phyloP scores from a whole-genome alignment of 2,113 vertebrate genomes.

The Fregetta grallaria region DNA sequence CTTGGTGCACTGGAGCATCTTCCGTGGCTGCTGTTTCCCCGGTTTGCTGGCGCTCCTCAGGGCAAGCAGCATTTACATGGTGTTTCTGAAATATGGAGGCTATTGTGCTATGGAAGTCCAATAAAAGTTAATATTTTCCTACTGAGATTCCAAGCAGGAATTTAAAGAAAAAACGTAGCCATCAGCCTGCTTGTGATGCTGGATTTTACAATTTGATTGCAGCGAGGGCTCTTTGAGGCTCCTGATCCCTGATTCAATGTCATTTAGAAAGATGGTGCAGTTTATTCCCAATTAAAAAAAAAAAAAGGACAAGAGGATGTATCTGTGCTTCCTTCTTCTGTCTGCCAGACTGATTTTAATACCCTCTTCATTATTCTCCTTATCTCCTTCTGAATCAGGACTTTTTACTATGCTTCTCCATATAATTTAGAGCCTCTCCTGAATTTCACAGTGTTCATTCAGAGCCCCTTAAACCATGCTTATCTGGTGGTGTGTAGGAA shows the following conservation, averaged over 20 bases:
- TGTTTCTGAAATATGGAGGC: accelerated
- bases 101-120: background rate
- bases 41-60: background rate
- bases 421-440: background rate
- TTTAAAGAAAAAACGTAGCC: background rate
- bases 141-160: background rate
- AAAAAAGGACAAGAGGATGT: accelerated
- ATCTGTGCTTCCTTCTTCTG: background rate
- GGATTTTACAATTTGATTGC: background rate
- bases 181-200: background rate
- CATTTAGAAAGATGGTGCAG: background rate
- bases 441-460: accelerated
- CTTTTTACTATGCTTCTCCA: accelerated
- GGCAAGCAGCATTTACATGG: background rate
- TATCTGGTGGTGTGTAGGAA: background rate
- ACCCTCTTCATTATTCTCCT: background rate
- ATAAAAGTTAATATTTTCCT: background rate
- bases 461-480: background rate
- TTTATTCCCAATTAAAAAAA: background rate
- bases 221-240: background rate
- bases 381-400: background rate
- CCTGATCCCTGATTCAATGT: accelerated
- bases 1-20: background rate
- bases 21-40: background rate
- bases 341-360: background rate